Conservation (phyloP, 2,113 vertebrate species). For the Nerophis lumbriciformis region DNA sequence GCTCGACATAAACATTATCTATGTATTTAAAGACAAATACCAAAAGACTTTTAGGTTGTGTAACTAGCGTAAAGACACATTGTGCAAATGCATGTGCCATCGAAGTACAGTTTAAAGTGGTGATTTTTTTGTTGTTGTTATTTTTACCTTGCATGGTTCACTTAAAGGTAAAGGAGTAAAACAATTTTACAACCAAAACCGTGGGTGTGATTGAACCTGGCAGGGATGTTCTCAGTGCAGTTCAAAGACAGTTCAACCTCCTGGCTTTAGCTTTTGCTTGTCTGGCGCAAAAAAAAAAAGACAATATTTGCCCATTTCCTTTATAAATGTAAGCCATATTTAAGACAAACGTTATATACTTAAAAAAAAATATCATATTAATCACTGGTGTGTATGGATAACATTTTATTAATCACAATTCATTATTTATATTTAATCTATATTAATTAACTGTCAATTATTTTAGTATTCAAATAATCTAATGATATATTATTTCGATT, state of each 20-base stretch:
- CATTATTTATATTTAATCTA: too few relatives aligned
- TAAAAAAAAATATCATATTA: too few relatives aligned
- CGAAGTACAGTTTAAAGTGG: constrained; percentile 21
- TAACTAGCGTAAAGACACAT: constrained; percentile 44
- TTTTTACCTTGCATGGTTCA: constrained; percentile 13
- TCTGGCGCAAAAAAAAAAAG: background rate
- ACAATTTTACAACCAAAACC: constrained; percentile 27
- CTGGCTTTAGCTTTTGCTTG: constrained; percentile 13
- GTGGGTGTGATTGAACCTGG: constrained; percentile 34
- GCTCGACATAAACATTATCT: too few relatives aligned
- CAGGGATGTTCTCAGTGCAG: constrained; percentile 29
- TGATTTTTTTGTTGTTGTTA: constrained; percentile 8
- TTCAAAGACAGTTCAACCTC: constrained; percentile 46
- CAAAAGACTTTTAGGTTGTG: constrained; percentile 38
- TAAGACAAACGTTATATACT: background rate
- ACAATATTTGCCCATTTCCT: constrained; percentile 7
- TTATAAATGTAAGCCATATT: background rate
- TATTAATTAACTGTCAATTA: too few relatives aligned
- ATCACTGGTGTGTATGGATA: too few relatives aligned
- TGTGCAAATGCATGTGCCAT: constrained; percentile 26
- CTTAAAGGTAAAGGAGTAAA: constrained; percentile 29
- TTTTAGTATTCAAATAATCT: too few relatives aligned
- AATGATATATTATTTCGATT: too few relatives aligned
- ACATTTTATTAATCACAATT: too few relatives aligned
- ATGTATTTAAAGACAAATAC: constrained; percentile 17